Evolutionary conservation across 2,113 vertebrate species (phyloP), one percentile per base, ranked within the genome.

Genomic region (Otocyon megalotis): DNA sequence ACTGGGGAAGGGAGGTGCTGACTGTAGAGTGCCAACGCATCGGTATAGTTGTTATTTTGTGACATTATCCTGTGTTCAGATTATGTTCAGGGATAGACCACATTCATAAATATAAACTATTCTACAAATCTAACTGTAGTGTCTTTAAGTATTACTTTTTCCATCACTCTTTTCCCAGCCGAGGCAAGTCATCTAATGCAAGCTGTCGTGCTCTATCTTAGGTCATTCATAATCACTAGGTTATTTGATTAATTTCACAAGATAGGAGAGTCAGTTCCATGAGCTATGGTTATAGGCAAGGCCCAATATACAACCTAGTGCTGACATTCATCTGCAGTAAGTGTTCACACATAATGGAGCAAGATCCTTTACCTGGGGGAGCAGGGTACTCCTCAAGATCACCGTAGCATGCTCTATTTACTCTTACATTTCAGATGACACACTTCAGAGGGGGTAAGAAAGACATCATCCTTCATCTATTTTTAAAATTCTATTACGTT

Each of bases 1-100:
- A 11, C 1, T 12, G 12, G 6, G 14, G n/a, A 6, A 2, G 26
- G 8, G 32, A 63, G 8, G 43, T 8, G 5, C 5, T 26, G 35
- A 50, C 9, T n/a, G 24, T 10, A 19, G 62, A 2, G 30, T 37
- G 12, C 12, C 24, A 16, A n/a, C 9, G 0, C 4, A 8, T 32
- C 15, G 0, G 7, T 10, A 28, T 35, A 32, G 65, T 6, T 2
- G 5, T 2, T 82, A 11, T 56, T 96, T 26, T 62, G 10, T 48
- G 53, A 19, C 72, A 50, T 81, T 24, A 28, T 11, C 28, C 5
- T 35, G 5, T 8, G 4, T 74, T 43, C 28, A 63, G 32, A 16
- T 8, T 43, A 60, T 9, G 9, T 19, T 32, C 9, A 12, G 24
- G 15, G 30, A 35, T 11, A 63, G 80, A 43, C 13, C 16, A 28